Evolutionary conservation across 2,797 vertebrate genomes (phyloP).

Genomic region (Hephaestus fuliginosus): DNA sequence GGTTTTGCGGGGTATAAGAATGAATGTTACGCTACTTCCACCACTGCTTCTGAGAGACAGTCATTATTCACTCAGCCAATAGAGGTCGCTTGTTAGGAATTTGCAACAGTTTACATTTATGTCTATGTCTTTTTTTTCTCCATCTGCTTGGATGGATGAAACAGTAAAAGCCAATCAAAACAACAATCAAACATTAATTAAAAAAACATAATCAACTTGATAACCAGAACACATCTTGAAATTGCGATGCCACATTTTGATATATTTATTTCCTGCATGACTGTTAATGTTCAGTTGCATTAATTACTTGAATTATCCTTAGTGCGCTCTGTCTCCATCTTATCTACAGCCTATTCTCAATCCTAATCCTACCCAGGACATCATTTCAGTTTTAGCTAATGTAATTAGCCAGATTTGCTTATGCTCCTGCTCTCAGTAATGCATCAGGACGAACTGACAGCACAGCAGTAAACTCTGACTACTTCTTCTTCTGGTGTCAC

Average conservation of each 20-base stretch:
- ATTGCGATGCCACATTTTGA: not conserved
- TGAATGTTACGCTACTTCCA: not conserved
- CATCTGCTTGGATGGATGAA: not conserved
- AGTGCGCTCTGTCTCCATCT: conserved; percentile 1
- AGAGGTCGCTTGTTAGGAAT: not conserved
- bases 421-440: not conserved
- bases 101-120: not conserved
- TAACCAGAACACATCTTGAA: not conserved
- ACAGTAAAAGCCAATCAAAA: not conserved
- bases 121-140: not conserved
- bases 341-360: not conserved
- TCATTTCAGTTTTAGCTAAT: conserved; percentile 31
- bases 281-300: conserved; percentile 1
- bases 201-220: not conserved
- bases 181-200: not conserved
- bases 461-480: conserved; percentile 17
- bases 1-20: not conserved
- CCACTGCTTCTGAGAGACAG: not conserved
- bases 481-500: conserved; percentile 10
- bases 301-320: conserved; percentile 33
- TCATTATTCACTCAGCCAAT: not conserved
- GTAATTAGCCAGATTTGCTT: conserved; percentile 25
- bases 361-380: not conserved
- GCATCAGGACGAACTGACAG: conserved; percentile 10
- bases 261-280: conserved; percentile 6